Base-by-base conservation (phyloP, 2,797 vertebrate genomes). In the Falco rusticolus region DNA sequence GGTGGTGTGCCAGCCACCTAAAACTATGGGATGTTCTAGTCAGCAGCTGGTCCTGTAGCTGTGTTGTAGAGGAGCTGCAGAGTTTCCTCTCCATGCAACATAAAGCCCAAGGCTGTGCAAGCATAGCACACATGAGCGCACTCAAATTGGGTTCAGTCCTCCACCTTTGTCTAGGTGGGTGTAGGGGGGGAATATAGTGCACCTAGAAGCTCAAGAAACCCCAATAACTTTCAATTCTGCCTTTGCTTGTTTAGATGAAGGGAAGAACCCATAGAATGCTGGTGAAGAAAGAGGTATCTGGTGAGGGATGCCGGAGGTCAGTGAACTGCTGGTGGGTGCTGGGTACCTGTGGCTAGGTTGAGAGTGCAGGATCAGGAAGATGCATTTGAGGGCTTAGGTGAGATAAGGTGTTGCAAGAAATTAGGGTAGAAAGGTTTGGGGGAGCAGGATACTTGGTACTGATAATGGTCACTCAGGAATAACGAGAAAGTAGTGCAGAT, bases 71-170 rank as follows among this genome's bases (percentile, higher is more conserved):
- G 41, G 65, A 57, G 21, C 87, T 39, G 24, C 33, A 60, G 11
- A 17, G 22, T 39, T 72, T 90, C 16, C 20, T 84, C 12, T 76
- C 50, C 2, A 1, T 47, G 13, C 10, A 51, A 9, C 3, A 5
- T 34, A 34, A 88, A 84, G 34, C 29, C 29, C 15, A 25, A 76
- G 29, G 34, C 7, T 93, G 63, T 79, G 34, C 33, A 84, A 69
- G 25, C 0, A 0, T 34, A 69, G 51, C 7, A 1, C 5, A 2
- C 16, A 13, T 50, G 21, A 59, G 12, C 3, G 2, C 24, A 11
- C 43, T 64, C 33, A 76, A 81, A 29, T 5, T 63, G 15, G 21
- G 33, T 41, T 92, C 21, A 47, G 15, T 71, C 15, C 54, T 75
- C 28, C 3, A 3, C 15, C 59, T 92, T 34, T 63, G 59, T 65